Conservation (phyloP, 2,113 vertebrate genomes). For the Pteronura brasiliensis region DNA sequence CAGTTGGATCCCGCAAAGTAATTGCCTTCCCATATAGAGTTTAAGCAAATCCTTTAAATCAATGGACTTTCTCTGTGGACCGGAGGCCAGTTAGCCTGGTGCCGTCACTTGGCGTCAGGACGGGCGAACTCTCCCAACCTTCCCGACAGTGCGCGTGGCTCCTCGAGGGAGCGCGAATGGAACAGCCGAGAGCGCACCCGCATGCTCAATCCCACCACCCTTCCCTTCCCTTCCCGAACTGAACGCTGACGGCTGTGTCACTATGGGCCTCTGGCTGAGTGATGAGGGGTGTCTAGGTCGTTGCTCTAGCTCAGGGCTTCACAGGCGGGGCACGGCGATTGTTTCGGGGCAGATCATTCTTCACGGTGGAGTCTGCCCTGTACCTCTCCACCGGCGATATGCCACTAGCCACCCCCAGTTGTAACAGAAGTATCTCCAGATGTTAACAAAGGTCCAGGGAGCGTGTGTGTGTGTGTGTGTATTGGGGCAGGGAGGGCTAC, state of each 20-base stretch:
- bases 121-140: too few relatives aligned
- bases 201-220: fast-evolving
- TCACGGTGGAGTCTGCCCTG: background rate
- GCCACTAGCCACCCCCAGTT: fast-evolving
- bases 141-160: fast-evolving
- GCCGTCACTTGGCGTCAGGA: fast-evolving
- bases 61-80: background rate
- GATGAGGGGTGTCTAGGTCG: fast-evolving
- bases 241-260: fast-evolving
- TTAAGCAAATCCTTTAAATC: background rate
- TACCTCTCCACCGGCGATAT: background rate
- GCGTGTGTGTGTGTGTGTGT: background rate
- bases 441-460: background rate
- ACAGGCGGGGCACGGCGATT: background rate
- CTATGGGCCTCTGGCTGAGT: background rate
- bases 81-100: fast-evolving
- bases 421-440: background rate
- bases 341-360: fast-evolving
- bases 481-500: fast-evolving
- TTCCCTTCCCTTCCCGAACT: fast-evolving
- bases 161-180: background rate
- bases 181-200: too few relatives aligned
- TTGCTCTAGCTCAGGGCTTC: background rate
- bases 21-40: background rate
- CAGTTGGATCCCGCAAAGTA: background rate